These are phyloP conservation scores for Halcyon badia DNA, from an alignment of 2,797 vertebrate species.

Conservation along the genomic window DNA sequence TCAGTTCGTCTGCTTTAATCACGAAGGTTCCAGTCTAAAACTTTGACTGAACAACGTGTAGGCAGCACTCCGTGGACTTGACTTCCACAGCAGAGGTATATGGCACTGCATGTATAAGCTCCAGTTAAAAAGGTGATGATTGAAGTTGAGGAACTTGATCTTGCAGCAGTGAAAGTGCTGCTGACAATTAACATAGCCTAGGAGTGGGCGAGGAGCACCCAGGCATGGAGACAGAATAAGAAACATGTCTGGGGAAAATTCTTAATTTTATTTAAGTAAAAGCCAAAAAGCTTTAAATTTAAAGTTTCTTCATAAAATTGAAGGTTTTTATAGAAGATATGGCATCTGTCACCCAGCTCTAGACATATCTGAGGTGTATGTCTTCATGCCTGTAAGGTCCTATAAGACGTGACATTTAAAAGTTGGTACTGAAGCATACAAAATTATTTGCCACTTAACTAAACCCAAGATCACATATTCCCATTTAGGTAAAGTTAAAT, in stretches of 20 bases:
- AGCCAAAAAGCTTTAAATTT: background rate
- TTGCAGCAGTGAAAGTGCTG: background rate
- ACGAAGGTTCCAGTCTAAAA: background rate
- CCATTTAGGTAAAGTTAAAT: background rate
- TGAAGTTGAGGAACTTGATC: background rate
- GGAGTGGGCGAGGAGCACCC: background rate
- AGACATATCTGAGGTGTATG: background rate
- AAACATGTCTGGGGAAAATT: background rate
- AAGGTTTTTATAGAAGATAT: background rate
- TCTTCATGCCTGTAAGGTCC: background rate
- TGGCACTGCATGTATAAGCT: background rate
- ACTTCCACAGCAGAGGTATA: background rate
- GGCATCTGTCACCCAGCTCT: background rate
- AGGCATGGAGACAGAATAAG: background rate
- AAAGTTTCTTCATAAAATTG: background rate
- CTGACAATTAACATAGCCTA: background rate
- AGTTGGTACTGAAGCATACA: background rate
- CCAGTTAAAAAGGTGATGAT: background rate
- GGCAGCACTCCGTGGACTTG: background rate
- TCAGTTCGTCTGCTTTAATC: background rate
- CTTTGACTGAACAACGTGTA: background rate
- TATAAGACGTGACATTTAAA: background rate
- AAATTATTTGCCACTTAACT: background rate
- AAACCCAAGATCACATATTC: background rate
- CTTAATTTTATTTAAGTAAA: background rate